Evolutionary conservation across 2,113 vertebrate species (phyloP), one percentile per base, ranked within the genome.

Genomic region (Lethenteron camtschaticum): DNA sequence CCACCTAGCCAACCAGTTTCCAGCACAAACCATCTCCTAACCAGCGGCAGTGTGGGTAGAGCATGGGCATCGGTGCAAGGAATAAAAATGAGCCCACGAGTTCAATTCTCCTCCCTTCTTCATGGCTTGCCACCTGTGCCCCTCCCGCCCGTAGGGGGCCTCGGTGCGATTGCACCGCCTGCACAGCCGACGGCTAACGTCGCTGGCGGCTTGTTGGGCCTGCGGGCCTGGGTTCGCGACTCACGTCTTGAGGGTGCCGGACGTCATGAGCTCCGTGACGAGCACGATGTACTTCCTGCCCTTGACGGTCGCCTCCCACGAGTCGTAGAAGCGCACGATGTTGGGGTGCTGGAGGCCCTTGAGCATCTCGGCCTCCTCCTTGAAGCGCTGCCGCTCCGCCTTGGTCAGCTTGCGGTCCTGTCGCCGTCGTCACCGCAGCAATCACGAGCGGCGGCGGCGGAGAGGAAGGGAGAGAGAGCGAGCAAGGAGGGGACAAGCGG

Each of bases 261-360:
- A 99, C 41, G 94, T 99, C 94, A 96, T 99, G 70, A 99, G 88
- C 74, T 99, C 91, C 0, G 94, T 99, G 79, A 99, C 91, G 72
- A 99, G 83, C 75, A 99, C 94, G 73, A 99, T 99, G 74, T 88
- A 96, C 75, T 96, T 99, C 78, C 90, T 91, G 70, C 94, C 94
- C 79, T 96, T 99, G 75, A 87, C 85, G 11, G 90, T 90, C 9
- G 87, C 90, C 78, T 96, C 94, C 94, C 94, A 99, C 70, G 90
- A 99, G 79, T 99, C 94, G 73, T 99, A 99, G 84, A 99, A 99
- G 74, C 94, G 85, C 76, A 99, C 94, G 73, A 99, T 99, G 80
- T 99, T 99, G 73, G 91, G 94, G 80, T 99, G 94, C 79, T 99
- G 94, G 74, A 99, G 88, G 11, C 91, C 94, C 76, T 99, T 99